Evolutionary conservation across 2,888 invertebrate genomes (phyloP).

Genomic region (Thelaira solivaga): DNA sequence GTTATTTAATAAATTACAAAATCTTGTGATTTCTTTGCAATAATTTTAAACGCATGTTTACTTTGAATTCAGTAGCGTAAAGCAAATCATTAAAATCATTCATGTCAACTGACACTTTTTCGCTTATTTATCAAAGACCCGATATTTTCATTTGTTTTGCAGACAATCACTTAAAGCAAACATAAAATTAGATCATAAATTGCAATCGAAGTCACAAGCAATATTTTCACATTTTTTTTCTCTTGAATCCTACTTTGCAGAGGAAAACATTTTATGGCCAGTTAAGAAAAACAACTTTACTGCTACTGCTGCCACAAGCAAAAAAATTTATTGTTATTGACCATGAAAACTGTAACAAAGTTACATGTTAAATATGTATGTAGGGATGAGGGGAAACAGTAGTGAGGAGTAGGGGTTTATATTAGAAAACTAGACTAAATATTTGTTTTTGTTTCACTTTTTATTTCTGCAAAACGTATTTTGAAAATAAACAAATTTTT

Average conservation of each 20-base stretch:
- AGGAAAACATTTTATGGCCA: slow-evolving; percentile 16
- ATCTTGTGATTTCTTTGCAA: no score
- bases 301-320: not conserved
- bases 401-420: not conserved
- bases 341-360: slow-evolving; percentile 50
- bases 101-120: not conserved
- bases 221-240: not conserved
- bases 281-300: not conserved
- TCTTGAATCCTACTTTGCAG: not conserved
- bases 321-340: slow-evolving; percentile 27
- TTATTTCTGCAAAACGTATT: no score
- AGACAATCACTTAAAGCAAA: slow-evolving; percentile 34
- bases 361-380: slow-evolving; percentile 7
- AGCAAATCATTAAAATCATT: slow-evolving; percentile 5
- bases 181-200: slow-evolving; percentile 43
- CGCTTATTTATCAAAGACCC: slow-evolving; percentile 8
- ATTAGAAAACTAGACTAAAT: slow-evolving; percentile 3
- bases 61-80: not conserved
- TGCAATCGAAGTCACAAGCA: slow-evolving; percentile 1
- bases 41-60: no score
- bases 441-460: no score
- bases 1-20: no score
- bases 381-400: not conserved
- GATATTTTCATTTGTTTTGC: slow-evolving; percentile 29
- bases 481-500: no score